These are phyloP conservation scores for Hyaena hyaena DNA, from an alignment of 2,113 vertebrate genomes.

Conservation along the genomic window DNA sequence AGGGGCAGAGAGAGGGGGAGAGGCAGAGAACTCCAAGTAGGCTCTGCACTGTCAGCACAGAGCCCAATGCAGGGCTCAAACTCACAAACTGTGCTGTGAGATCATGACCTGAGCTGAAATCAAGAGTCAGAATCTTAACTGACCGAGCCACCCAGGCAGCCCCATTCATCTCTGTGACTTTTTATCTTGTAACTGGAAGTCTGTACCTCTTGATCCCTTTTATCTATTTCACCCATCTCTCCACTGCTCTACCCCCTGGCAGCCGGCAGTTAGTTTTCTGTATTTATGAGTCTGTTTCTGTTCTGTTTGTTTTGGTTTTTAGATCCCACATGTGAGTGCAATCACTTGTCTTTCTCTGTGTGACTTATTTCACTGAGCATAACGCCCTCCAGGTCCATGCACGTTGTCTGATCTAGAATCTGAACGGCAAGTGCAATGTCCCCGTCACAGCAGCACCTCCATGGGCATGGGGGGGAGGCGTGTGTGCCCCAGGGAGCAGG, in stretches of 20 bases:
- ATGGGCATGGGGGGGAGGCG: accelerated
- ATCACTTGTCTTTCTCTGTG: not conserved
- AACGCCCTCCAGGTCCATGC: not conserved
- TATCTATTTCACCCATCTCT: not conserved
- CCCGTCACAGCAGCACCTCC: not conserved
- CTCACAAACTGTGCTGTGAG: not conserved
- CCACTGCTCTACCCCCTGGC: not conserved
- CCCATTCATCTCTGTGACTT: not conserved
- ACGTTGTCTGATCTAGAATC: not conserved
- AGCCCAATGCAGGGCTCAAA: not conserved
- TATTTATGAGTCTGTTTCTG: not conserved
- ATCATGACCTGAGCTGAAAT: not conserved
- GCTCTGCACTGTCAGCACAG: not conserved
- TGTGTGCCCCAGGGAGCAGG: accelerated
- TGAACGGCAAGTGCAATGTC: not conserved
- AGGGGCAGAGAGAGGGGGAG: not conserved
- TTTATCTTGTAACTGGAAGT: not conserved
- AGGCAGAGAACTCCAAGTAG: not conserved
- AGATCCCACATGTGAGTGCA: not conserved
- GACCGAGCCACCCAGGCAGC: not conserved
- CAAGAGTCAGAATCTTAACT: not conserved
- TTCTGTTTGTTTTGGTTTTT: not conserved
- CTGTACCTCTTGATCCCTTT: not conserved
- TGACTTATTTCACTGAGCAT: not conserved
- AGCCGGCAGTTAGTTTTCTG: not conserved